Evolutionary conservation across 2,888 invertebrate species (phyloP), one percentile per base, ranked within the genome.

Genomic region (Mimas tiliae): DNA sequence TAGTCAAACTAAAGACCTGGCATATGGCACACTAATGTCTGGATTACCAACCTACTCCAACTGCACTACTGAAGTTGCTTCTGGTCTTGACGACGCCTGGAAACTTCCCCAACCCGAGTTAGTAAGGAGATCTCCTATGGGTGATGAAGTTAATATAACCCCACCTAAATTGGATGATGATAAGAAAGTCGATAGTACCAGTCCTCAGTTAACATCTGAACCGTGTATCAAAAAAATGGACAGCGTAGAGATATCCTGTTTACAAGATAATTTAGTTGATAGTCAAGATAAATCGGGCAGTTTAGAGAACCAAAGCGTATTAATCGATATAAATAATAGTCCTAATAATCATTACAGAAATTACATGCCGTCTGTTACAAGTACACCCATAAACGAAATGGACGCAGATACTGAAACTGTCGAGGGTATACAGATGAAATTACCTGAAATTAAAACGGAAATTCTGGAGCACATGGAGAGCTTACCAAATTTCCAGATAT

Each of bases 11-110:
- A 89, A 87, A 74, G 92, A 93, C 70, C 74, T 91, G 58, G 93
- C 92, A 1, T 92, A 92, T 68, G 90, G 86, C 6, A 91, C 91
- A 0, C 75, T 90, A 1, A 82, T 86, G 82, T 90, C 90, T 0
- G 90, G 88, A 6, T 65, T 89, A 67, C 91, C 89, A 9, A 87
- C 93, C 0, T 89, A 83, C 70, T 92, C 93, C 0, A 91, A 90
- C 69, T 93, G 92, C 67, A 87, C 89, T 0, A 87, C 90, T 0
- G 91, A 92, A 74, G 63, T 86, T 0, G 75, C 80, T 1, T 89
- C 91, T 0, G 82, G 76, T 0, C 71, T 81, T 7, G 89, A 91
- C 14, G 89, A 91, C 33, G 69, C 74, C 0, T 93, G 91, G 92
- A 87, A 85, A 64, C 66, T 88, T 6, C 83, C 82, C 0, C 91